Base-by-base conservation (phyloP, 2,113 vertebrate species). In the Psittacara wagleri region DNA sequence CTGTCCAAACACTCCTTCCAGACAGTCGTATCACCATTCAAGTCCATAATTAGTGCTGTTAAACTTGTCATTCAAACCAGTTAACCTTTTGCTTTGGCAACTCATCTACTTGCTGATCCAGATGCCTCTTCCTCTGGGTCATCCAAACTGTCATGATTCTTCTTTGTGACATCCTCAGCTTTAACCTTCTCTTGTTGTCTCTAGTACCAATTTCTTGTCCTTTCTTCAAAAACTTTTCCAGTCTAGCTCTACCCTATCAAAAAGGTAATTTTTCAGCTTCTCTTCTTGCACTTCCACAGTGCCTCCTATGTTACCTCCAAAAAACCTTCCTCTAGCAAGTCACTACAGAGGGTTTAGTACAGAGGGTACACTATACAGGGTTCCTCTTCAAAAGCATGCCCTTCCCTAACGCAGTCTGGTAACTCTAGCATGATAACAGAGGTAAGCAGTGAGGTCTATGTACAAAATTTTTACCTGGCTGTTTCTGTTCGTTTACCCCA, bases 351-450 rank as follows among this genome's bases (percentile, higher is more conserved):
- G 29, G 54, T 55, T 55, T 33, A 33, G 54, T 12, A 19, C 29
- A 31, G 29, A 33, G 29, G 9, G 31, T 61, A 22, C 20, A 23
- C 9, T 33, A 33, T 4, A 17, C 35, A 4, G 49, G 46, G 24
- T 7, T 68, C 18, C 33, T 57, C 49, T 46, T 49, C 13, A 48
- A 57, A 66, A 74, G 9, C 7, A 23, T 8, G 6, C 4, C 0
- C 0, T 57, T 89, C 35, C 20, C 33, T 29, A 62, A 19, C 0
- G 0, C 27, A 17, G 15, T n/a, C 46, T 37, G 16, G 4, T 28
- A 63, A 54, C n/a, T 82, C 25, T 24, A 52, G 16, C 10, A 6
- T 33, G 46, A 0, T 39, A 61, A 52, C 13, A 70, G 46, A 77
- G 10, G 6, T 24, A 84, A 69, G 10, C 13, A 19, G 11, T 18